These are phyloP conservation scores for Caenorhabditis briggsae DNA, from an alignment of 1,140 invertebrate species.

Conservation along the genomic window DNA sequence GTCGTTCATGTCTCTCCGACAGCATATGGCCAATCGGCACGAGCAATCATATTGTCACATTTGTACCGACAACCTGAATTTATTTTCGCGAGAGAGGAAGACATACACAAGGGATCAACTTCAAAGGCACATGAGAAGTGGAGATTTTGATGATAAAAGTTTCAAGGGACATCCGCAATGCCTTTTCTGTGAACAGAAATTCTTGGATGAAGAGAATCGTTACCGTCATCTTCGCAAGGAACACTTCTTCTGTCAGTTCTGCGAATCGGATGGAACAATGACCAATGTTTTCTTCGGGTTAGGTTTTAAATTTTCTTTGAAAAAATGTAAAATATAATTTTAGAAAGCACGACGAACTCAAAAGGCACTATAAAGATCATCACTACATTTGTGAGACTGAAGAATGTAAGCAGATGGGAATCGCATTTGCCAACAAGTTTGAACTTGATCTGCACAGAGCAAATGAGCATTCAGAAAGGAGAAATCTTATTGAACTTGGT, in stretches of 20 bases:
- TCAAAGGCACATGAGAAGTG: conserved; percentile 68
- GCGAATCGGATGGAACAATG: conserved; percentile 71
- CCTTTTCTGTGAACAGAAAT: conserved; percentile 73
- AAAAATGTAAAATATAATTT: conserved; percentile 36
- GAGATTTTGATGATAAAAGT: conserved; percentile 67
- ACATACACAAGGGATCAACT: conserved; percentile 69
- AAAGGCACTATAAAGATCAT: conserved; percentile 66
- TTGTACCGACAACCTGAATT: conserved; percentile 73
- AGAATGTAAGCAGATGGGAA: conserved; percentile 71
- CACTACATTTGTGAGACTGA: conserved; percentile 70
- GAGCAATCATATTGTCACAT: conserved; percentile 71
- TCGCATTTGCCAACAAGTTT: conserved; percentile 71
- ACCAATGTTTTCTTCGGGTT: conserved; percentile 72
- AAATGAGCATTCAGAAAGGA: conserved; percentile 56
- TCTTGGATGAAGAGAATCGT: conserved; percentile 73
- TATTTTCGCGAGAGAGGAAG: conserved; percentile 69
- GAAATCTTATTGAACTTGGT: conserved; percentile 68
- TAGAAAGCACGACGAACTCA: conserved; percentile 70
- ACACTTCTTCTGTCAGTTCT: conserved; percentile 76
- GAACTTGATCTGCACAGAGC: conserved; percentile 71
- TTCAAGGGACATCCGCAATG: conserved; percentile 71
- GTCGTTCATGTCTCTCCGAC: conserved; percentile 58
- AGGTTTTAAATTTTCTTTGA: no score
- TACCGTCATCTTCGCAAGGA: conserved; percentile 73
- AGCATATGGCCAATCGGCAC: conserved; percentile 66